Base-by-base conservation (phyloP, 2,113 vertebrate genomes). In the Chaetodon auriga region DNA sequence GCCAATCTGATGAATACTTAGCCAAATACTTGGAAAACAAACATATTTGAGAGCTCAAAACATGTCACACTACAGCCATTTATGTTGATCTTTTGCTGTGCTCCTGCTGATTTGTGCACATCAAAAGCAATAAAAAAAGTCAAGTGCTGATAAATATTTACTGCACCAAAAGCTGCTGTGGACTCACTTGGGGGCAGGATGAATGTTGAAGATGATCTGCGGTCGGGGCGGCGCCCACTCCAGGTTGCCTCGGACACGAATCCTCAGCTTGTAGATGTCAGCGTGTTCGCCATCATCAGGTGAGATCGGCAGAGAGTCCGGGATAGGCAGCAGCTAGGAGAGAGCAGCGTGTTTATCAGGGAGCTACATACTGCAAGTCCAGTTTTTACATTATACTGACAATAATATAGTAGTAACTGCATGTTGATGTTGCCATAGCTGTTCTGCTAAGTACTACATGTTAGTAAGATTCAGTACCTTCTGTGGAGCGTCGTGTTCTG, bases 121-220 rank as follows among this genome's bases (percentile, higher is more conserved):
- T 30, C 30, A 30, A 30, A 30, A 30, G 30, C 30, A 30, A 30
- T 30, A 30, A 30, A 30, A 30, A 54, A 12, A 18, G 30, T 30
- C 30, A 30, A 30, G 30, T 30, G 30, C 30, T 30, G 30, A 30
- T 30, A 30, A 30, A 30, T 30, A 30, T 30, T 30, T 1, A 30
- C 30, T 30, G 30, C 30, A 30, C 30, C n/a, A 45, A 18, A 19
- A 23, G 0, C 11, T 7, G n/a, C 3, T 41, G 13, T 53, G 53
- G 36, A 93, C 97, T 96, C 93, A 99, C 98, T 97, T 97, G 21
- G 97, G 97, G 5, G 97, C 94, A n/a, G 96, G 93, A 76, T 99
- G 98, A 82, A 99, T 91, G 35, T 99, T 99, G 90, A 99, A 99
- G 92, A 99, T 99, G 78, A 99, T 99, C 91, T 99, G 98, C 0